These are phyloP conservation scores for Linyphia triangularis DNA, from an alignment of 2,888 invertebrate species.

Conservation along the genomic window DNA sequence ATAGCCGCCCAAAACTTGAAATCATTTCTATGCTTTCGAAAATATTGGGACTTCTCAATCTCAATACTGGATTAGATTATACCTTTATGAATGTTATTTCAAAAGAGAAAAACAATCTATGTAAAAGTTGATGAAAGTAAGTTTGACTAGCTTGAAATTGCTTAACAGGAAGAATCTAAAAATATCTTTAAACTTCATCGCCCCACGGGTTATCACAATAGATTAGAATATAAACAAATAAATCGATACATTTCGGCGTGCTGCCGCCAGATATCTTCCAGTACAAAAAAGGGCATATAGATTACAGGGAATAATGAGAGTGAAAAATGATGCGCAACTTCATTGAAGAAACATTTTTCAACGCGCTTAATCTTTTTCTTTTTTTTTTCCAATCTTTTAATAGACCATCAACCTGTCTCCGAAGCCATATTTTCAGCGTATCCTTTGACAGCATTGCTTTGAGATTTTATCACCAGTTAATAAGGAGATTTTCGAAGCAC, in stretches of 20 bases:
- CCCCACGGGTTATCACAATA: neutral
- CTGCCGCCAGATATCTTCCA: neutral
- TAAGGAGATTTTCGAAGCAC: conserved; percentile 31
- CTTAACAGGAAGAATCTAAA: too few relatives aligned
- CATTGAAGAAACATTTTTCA: conserved; percentile 54
- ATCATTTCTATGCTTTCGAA: too few relatives aligned
- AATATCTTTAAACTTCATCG: neutral
- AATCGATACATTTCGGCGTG: neutral
- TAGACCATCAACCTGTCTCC: conserved; percentile 43
- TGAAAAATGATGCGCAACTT: conserved; percentile 45
- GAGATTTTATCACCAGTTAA: conserved; percentile 41
- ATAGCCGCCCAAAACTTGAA: too few relatives aligned
- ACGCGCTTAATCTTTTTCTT: conserved; percentile 27
- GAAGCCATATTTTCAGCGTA: conserved; percentile 18
- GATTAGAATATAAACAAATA: neutral
- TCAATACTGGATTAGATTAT: too few relatives aligned
- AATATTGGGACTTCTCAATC: too few relatives aligned
- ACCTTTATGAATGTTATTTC: too few relatives aligned
- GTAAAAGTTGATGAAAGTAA: too few relatives aligned
- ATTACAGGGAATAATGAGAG: conserved; percentile 24
- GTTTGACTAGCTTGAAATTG: too few relatives aligned
- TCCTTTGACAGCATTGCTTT: conserved; percentile 2
- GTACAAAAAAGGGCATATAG: conserved; percentile 6
- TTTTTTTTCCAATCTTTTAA: conserved; percentile 39
- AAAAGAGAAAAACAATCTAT: too few relatives aligned